These are phyloP conservation scores for Rhagologus leucostigma DNA, from an alignment of 2,113 vertebrate genomes.

Conservation along the genomic window DNA sequence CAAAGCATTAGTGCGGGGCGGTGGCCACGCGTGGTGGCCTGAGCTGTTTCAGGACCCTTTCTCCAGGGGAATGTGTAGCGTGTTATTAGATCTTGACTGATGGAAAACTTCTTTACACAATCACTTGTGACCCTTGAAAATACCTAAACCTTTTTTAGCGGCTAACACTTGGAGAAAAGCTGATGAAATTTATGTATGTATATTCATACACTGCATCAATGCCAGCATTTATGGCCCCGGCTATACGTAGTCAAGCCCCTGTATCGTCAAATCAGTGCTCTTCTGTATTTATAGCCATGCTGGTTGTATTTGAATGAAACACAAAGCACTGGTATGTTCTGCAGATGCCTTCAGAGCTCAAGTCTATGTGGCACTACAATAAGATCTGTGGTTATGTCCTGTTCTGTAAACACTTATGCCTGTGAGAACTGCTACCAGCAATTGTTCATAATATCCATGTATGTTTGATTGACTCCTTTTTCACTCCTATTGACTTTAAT, in stretches of 20 bases:
- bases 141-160: background rate
- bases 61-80: accelerated
- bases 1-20: accelerated
- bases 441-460: constrained; percentile 51
- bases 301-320: background rate
- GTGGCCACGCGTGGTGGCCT: accelerated
- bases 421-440: constrained; percentile 50
- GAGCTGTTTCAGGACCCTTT: background rate
- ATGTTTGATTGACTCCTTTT: constrained; percentile 55
- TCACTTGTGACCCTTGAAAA: background rate
- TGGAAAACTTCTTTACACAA: background rate
- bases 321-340: background rate
- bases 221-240: background rate
- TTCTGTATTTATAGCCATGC: background rate
- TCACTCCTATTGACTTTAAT: constrained; percentile 54
- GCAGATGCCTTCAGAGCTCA: background rate
- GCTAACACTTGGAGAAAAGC: background rate
- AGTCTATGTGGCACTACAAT: background rate
- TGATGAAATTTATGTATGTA: background rate
- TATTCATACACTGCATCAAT: background rate
- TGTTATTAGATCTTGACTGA: background rate
- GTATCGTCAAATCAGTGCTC: background rate
- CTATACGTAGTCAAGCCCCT: background rate
- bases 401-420: constrained; percentile 44
- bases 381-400: background rate